These are phyloP conservation scores for Drusus annulatus DNA, from an alignment of 1,140 invertebrate species.

Conservation along the genomic window DNA sequence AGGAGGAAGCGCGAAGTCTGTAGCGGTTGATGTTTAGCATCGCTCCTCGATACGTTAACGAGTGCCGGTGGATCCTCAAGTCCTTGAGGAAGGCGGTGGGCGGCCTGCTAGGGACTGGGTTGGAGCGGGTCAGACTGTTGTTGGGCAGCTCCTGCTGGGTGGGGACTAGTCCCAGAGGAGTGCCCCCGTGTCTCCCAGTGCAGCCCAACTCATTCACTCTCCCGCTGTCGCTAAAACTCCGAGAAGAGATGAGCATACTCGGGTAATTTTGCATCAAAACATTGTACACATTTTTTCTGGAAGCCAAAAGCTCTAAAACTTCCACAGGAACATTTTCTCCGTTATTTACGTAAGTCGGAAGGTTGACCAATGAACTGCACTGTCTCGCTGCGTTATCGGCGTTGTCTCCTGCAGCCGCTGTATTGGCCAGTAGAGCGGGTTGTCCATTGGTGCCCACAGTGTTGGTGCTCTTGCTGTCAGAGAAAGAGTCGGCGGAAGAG, in stretches of 20 bases:
- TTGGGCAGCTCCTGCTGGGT: slow-evolving; percentile 60
- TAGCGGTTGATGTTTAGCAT: slow-evolving; percentile 90
- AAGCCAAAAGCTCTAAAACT: slow-evolving; percentile 81
- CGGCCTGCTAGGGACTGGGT: slow-evolving; percentile 65
- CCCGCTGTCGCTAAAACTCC: slow-evolving; percentile 81
- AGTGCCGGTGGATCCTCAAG: slow-evolving; percentile 80
- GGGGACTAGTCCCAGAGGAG: slow-evolving; percentile 61
- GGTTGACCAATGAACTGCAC: slow-evolving; percentile 84
- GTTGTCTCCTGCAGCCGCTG: slow-evolving; percentile 59
- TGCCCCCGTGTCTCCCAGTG: slow-evolving; percentile 52
- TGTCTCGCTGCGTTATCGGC: slow-evolving; percentile 69
- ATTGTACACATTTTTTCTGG: slow-evolving; percentile 79
- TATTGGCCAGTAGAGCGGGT: slow-evolving; percentile 63
- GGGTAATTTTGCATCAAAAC: slow-evolving; percentile 83
- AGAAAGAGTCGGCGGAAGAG: slow-evolving; percentile 78
- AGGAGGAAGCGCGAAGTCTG: slow-evolving; percentile 85
- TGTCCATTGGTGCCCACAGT: slow-evolving; percentile 70
- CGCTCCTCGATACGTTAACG: slow-evolving; percentile 87
- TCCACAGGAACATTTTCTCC: slow-evolving; percentile 83
- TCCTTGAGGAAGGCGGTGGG: slow-evolving; percentile 80
- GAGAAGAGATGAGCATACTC: slow-evolving; percentile 77
- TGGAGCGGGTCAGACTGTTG: slow-evolving; percentile 58
- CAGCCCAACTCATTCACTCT: slow-evolving; percentile 65
- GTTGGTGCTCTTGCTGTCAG: slow-evolving; percentile 78
- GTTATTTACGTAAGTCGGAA: slow-evolving; percentile 87